These are phyloP conservation scores for Troilus luridus DNA, from an alignment of 2,888 invertebrate genomes.

Conservation along the genomic window DNA sequence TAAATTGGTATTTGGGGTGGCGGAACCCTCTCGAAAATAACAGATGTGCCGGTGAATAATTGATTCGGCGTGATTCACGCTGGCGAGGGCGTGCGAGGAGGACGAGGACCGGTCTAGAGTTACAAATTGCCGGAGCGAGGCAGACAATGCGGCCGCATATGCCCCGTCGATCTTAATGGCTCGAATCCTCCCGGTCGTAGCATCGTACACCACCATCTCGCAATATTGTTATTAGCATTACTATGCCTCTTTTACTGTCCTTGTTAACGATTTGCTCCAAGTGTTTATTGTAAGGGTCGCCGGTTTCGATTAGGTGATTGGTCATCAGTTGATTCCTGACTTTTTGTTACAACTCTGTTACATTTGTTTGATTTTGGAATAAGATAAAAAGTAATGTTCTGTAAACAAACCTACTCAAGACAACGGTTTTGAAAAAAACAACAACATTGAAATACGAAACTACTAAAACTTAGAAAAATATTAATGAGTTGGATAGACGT, in stretches of 20 bases:
- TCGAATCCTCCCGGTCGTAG: neutral
- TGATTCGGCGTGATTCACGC: slow-evolving; percentile 65
- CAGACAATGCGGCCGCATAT: slow-evolving; percentile 50
- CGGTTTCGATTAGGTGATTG: neutral
- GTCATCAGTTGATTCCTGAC: neutral
- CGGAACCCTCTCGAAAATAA: slow-evolving; percentile 59
- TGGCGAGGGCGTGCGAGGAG: slow-evolving; percentile 55
- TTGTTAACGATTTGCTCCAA: neutral
- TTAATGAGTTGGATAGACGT: no score
- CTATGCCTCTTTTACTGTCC: slow-evolving; percentile 20
- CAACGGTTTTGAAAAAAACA: no score
- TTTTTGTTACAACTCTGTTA: no score
- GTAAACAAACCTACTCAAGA: no score
- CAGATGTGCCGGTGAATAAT: slow-evolving; percentile 66
- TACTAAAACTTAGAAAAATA: no score
- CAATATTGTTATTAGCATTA: slow-evolving; percentile 50
- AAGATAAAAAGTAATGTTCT: no score
- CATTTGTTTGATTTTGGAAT: no score
- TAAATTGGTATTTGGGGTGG: slow-evolving; percentile 55
- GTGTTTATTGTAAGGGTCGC: neutral
- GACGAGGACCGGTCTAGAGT: slow-evolving; percentile 53
- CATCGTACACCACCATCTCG: neutral
- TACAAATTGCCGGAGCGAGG: slow-evolving; percentile 44
- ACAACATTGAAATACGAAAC: no score
- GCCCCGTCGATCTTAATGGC: slow-evolving; percentile 46